Conservation (phyloP, 1,140 invertebrate species). For the Chionoecetes opilio region DNA sequence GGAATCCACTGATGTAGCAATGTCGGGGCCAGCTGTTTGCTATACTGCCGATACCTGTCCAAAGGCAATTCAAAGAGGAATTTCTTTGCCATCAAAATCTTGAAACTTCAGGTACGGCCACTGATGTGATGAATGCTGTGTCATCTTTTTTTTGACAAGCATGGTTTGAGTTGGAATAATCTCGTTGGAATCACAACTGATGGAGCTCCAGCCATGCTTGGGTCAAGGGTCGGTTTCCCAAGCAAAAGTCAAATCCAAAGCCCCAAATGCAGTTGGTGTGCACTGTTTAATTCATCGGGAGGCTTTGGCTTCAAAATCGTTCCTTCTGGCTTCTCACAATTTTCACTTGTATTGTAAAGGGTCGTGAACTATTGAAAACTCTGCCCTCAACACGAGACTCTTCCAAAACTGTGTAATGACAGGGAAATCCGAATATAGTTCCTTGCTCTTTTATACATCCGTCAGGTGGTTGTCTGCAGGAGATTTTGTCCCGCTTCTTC, state of each 20-base stretch:
- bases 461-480: constrained; percentile 67
- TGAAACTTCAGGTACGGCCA: constrained; percentile 42
- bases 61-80: constrained; percentile 28
- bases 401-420: constrained; percentile 53
- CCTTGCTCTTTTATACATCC: constrained; percentile 66
- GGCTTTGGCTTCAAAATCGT: constrained; percentile 59
- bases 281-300: background rate
- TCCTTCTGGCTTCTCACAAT: constrained; percentile 63
- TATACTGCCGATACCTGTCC: constrained; percentile 44
- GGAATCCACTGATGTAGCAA: constrained; percentile 52
- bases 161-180: constrained; percentile 46
- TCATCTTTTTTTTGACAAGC: constrained; percentile 57
- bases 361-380: constrained; percentile 34
- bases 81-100: constrained; percentile 49
- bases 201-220: constrained; percentile 46
- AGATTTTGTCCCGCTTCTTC: constrained; percentile 28
- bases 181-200: constrained; percentile 43
- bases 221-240: constrained; percentile 32
- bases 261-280: background rate
- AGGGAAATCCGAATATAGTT: constrained; percentile 56
- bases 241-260: background rate
- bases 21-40: constrained; percentile 44
- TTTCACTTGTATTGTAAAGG: constrained; percentile 62
- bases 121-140: constrained; percentile 63
- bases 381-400: background rate